These are phyloP conservation scores for Heteromurus nitidus DNA, from an alignment of 2,888 invertebrate species.

Conservation along the genomic window DNA sequence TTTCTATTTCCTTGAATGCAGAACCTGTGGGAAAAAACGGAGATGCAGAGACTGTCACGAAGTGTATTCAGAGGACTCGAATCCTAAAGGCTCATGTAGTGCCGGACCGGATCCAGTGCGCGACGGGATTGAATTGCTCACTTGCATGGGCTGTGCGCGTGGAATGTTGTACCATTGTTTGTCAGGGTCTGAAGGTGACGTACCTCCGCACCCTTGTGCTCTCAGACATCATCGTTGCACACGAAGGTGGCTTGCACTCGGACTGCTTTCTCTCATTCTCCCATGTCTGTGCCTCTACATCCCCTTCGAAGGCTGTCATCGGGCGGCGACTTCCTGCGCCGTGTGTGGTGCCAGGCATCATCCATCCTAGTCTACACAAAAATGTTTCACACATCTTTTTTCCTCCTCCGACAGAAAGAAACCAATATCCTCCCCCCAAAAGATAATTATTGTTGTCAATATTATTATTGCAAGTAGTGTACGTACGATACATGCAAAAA, in stretches of 20 bases:
- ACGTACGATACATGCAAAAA: conserved; percentile 1
- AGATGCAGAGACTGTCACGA: conserved; percentile 78
- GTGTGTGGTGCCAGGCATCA: conserved; percentile 88
- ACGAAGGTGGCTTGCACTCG: conserved; percentile 90
- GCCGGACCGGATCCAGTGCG: conserved; percentile 76
- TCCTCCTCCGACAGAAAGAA: no score
- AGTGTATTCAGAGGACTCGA: conserved; percentile 86
- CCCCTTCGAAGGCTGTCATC: conserved; percentile 89
- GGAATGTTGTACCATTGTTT: conserved; percentile 96
- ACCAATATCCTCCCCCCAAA: no score
- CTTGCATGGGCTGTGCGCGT: conserved; percentile 90
- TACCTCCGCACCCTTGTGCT: conserved; percentile 84
- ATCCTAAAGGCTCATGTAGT: conserved; percentile 85
- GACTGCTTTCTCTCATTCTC: conserved; percentile 89
- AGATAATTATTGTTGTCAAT: conserved; percentile 20
- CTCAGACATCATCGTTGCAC: conserved; percentile 81
- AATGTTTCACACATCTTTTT: conserved; percentile 19
- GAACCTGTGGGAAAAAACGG: conserved; percentile 74
- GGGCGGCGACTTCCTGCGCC: conserved; percentile 82
- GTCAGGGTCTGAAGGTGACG: conserved; percentile 88
- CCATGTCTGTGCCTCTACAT: conserved; percentile 97
- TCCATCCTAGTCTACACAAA: conserved; percentile 71
- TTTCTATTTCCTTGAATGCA: conserved; percentile 47
- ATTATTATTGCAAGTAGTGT: conserved; percentile 21
- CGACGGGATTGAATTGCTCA: conserved; percentile 86